Percentiles rank a stretch among this genome's conserved stretches.
Conservation (phyloP, 2,888 invertebrate species). For the Ypsolopha sequella region DNA sequence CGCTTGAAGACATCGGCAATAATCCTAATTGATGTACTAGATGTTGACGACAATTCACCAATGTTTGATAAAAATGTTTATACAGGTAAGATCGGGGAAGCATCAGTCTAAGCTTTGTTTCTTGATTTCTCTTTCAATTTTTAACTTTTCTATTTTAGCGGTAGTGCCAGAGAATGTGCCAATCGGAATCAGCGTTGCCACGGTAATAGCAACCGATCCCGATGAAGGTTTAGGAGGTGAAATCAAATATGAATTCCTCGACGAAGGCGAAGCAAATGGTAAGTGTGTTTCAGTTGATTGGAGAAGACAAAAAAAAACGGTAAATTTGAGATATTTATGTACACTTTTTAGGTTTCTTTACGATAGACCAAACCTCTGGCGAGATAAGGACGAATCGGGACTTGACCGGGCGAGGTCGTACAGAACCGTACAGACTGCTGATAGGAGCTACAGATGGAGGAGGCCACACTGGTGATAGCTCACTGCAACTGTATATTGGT, state of each 20-base stretch:
- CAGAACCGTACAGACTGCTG: constrained; percentile 77
- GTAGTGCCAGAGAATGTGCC: constrained; percentile 84
- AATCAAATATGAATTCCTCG: constrained; percentile 78
- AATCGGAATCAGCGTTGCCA: constrained; percentile 74
- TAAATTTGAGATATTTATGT: background rate
- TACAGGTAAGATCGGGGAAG: constrained; percentile 35
- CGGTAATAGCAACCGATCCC: constrained; percentile 79
- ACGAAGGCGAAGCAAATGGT: constrained; percentile 81
- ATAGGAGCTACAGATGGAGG: constrained; percentile 80
- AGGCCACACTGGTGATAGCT: constrained; percentile 72
- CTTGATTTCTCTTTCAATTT: background rate
- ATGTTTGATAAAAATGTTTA: constrained; percentile 74
- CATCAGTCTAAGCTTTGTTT: background rate
- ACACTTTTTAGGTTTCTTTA: constrained; percentile 70
- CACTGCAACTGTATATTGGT: constrained; percentile 77
- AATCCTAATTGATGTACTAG: constrained; percentile 77
- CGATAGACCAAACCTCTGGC: constrained; percentile 75
- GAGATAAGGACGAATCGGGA: constrained; percentile 74
- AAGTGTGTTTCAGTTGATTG: constrained; percentile 10
- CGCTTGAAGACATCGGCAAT: constrained; percentile 74
- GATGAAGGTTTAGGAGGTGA: constrained; percentile 81
- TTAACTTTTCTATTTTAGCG: constrained; percentile 43
- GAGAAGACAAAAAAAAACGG: background rate
- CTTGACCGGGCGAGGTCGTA: constrained; percentile 81
- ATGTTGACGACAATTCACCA: constrained; percentile 85